Conservation (phyloP, 1,140 invertebrate species). For the Ditylenchus dipsaci region DNA sequence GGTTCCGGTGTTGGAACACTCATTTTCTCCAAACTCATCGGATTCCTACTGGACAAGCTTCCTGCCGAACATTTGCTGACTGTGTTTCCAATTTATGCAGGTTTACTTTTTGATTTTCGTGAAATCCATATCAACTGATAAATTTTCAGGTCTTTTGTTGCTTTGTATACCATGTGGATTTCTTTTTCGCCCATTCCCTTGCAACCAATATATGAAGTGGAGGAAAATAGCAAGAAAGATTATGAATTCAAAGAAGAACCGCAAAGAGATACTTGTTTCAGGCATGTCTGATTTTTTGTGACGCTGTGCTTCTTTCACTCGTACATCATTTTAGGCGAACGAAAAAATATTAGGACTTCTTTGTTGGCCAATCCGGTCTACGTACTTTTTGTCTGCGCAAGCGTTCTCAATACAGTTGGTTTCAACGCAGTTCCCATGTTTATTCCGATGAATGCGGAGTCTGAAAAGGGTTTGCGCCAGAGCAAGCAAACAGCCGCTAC, state of each 20-base stretch:
- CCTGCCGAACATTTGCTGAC: background rate
- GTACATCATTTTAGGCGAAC: too few relatives aligned
- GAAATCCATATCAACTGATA: background rate
- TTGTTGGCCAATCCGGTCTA: conserved; percentile 80
- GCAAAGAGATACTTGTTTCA: too few relatives aligned
- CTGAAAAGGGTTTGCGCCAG: conserved; percentile 61
- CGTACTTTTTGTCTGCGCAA: conserved; percentile 69
- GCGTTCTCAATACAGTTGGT: conserved; percentile 65
- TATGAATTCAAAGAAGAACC: too few relatives aligned
- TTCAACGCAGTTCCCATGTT: conserved; percentile 87
- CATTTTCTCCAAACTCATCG: background rate
- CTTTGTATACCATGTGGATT: conserved; percentile 75
- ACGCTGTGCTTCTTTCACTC: too few relatives aligned
- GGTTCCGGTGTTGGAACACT: background rate
- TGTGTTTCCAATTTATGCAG: background rate
- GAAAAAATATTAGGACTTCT: too few relatives aligned
- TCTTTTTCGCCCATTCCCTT: conserved; percentile 69
- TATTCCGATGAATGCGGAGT: conserved; percentile 61
- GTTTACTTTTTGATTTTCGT: background rate
- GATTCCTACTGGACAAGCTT: background rate
- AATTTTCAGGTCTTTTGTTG: conserved; percentile 36
- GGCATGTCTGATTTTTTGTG: too few relatives aligned
- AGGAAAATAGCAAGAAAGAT: conserved; percentile 39
- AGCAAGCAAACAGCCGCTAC: conserved; percentile 73
- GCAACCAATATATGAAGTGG: conserved; percentile 65